phyloP scores from a whole-genome alignment of 2,113 vertebrate genomes.

The Channa argus region DNA sequence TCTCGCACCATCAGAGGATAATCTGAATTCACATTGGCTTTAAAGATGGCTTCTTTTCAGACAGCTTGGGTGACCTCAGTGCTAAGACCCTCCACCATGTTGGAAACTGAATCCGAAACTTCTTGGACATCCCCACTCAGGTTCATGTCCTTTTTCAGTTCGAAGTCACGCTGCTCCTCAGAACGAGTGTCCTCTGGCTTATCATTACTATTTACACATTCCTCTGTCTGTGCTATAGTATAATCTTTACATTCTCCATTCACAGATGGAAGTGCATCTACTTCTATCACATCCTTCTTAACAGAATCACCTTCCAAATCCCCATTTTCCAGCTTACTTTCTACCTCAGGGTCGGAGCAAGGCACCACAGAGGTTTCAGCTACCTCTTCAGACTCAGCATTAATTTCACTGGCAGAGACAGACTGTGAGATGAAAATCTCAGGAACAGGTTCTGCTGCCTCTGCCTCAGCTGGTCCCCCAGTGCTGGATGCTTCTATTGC shows the following conservation, averaged over 20 bases:
- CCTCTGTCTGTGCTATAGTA: constrained; percentile 43
- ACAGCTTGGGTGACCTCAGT: constrained; percentile 76
- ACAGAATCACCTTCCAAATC: constrained; percentile 59
- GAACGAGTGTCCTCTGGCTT: constrained; percentile 64
- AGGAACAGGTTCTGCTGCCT: constrained; percentile 68
- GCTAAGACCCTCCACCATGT: constrained; percentile 68
- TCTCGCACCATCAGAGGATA: constrained; percentile 59
- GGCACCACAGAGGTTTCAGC: constrained; percentile 27
- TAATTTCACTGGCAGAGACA: constrained; percentile 51
- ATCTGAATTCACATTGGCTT: constrained; percentile 67
- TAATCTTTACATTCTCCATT: constrained; percentile 69
- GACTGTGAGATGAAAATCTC: constrained; percentile 79
- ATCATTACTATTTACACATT: constrained; percentile 76
- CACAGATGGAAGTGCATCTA: constrained; percentile 54
- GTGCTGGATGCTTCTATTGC: constrained; percentile 15
- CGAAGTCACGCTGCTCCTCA: constrained; percentile 75
- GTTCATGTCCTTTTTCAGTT: constrained; percentile 82
- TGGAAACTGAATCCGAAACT: constrained; percentile 59
- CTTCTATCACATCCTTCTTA: constrained; percentile 43
- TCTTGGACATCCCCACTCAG: constrained; percentile 67
- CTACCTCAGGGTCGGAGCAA: constrained; percentile 37
- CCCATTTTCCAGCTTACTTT: constrained; percentile 79
- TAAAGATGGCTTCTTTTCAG: constrained; percentile 64
- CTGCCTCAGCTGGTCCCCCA: constrained; percentile 40
- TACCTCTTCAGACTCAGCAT: constrained; percentile 45